These are phyloP conservation scores for Xiphophorus couchianus DNA, from an alignment of 2,113 vertebrate species.

Conservation along the genomic window DNA sequence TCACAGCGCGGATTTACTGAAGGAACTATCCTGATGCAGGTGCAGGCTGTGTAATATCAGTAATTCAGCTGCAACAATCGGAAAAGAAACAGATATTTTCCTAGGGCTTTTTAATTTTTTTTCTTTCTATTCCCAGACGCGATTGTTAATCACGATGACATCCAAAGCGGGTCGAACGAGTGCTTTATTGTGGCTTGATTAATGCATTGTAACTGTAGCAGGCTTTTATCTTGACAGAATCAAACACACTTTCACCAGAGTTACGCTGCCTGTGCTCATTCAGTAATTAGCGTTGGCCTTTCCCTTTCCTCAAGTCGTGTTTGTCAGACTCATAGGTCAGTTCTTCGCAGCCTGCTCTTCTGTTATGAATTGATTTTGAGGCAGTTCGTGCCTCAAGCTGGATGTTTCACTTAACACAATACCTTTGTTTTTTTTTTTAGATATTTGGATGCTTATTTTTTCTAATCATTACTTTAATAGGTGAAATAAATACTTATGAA, in stretches of 20 bases:
- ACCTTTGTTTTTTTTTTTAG: background rate
- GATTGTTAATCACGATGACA: conserved; percentile 12
- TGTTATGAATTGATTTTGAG: background rate
- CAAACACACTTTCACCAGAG: background rate
- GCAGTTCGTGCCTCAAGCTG: background rate
- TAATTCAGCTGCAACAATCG: background rate
- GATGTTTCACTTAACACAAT: no score
- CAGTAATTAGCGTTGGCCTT: background rate
- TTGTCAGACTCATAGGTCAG: background rate
- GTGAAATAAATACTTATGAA: no score
- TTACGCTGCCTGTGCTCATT: background rate
- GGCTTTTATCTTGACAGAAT: background rate
- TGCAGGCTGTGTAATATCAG: background rate
- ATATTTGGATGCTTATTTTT: background rate
- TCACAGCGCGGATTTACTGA: conserved; percentile 1
- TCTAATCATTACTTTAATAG: no score
- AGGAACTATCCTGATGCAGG: background rate
- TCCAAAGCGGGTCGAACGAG: conserved; percentile 8
- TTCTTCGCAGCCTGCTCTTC: background rate
- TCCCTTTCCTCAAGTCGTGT: background rate
- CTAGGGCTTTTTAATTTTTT: no score
- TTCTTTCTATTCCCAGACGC: background rate
- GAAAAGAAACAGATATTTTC: background rate
- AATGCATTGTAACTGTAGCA: background rate
- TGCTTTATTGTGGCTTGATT: conserved; percentile 14